These are phyloP conservation scores for Hydrochoerus hydrochaeris DNA, from an alignment of 2,113 vertebrate genomes.

Conservation along the genomic window DNA sequence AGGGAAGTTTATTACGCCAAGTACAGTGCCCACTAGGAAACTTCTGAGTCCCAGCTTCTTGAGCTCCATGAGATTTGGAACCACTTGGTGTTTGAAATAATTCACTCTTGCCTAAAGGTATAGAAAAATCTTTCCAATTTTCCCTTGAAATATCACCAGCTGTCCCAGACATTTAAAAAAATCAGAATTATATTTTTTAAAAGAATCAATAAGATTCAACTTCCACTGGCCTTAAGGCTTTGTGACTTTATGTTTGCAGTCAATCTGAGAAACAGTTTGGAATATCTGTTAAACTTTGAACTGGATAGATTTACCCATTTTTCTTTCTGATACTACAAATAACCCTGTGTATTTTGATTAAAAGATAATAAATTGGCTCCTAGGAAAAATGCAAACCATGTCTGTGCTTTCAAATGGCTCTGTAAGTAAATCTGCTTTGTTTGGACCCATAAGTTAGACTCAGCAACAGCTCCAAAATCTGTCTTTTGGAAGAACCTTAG, in stretches of 20 bases:
- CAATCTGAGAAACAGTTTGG: constrained; percentile 63
- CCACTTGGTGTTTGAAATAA: constrained; percentile 70
- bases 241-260: constrained; percentile 39
- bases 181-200: constrained; percentile 53
- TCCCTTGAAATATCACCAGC: constrained; percentile 74
- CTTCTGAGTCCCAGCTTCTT: constrained; percentile 13
- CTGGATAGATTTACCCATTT: constrained; percentile 4
- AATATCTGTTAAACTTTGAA: constrained; percentile 47
- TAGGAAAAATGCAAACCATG: constrained; percentile 25
- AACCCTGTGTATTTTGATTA: constrained; percentile 51
- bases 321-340: constrained; percentile 34
- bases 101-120: constrained; percentile 70
- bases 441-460: constrained; percentile 12
- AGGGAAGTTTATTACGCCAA: constrained; percentile 65
- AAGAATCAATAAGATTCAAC: constrained; percentile 45
- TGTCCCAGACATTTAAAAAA: constrained; percentile 55
- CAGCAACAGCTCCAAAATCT: constrained; percentile 8
- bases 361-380: constrained; percentile 24
- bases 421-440: not conserved
- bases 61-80: constrained; percentile 60
- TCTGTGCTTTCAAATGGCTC: constrained; percentile 38
- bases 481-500: constrained; percentile 29
- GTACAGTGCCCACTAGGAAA: constrained; percentile 46
- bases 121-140: constrained; percentile 65
- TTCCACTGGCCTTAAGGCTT: constrained; percentile 55